phyloP scores from a whole-genome alignment of 1,140 invertebrate genomes.

The Protaetia brevitarsis region DNA sequence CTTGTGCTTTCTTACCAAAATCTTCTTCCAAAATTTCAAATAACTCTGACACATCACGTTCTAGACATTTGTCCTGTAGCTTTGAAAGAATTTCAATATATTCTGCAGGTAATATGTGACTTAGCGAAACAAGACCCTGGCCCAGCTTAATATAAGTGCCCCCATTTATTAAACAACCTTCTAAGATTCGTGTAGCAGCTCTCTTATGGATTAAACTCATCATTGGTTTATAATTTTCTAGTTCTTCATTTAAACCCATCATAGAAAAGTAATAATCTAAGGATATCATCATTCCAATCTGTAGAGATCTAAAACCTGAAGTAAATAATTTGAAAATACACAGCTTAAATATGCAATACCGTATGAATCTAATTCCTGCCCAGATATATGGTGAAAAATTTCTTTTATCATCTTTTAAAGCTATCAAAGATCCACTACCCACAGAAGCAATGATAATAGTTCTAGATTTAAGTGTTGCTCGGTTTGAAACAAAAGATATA shows the following conservation, averaged over 20 bases:
- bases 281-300: constrained; percentile 42
- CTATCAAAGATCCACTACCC: neutral
- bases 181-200: constrained; percentile 62
- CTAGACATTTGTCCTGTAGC: constrained; percentile 65
- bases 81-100: constrained; percentile 62
- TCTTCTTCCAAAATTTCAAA: constrained; percentile 67
- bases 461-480: neutral
- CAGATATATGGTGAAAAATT: neutral
- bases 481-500: neutral
- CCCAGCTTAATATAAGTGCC: constrained; percentile 78
- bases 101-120: constrained; percentile 72
- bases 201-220: constrained; percentile 61
- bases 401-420: neutral
- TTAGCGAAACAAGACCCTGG: constrained; percentile 72
- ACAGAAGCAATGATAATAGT: neutral
- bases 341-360: neutral
- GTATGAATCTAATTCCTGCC: neutral
- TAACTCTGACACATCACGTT: constrained; percentile 59
- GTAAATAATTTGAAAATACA: neutral
- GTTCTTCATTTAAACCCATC: constrained; percentile 37
- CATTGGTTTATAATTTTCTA: constrained; percentile 39
- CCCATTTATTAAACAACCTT: constrained; percentile 70
- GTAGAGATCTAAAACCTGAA: constrained; percentile 37
- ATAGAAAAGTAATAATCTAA: constrained; percentile 45
- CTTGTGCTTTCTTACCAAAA: constrained; percentile 62